Base-by-base conservation (phyloP, 2,888 invertebrate genomes). In the Sylvicola fuscatus region DNA sequence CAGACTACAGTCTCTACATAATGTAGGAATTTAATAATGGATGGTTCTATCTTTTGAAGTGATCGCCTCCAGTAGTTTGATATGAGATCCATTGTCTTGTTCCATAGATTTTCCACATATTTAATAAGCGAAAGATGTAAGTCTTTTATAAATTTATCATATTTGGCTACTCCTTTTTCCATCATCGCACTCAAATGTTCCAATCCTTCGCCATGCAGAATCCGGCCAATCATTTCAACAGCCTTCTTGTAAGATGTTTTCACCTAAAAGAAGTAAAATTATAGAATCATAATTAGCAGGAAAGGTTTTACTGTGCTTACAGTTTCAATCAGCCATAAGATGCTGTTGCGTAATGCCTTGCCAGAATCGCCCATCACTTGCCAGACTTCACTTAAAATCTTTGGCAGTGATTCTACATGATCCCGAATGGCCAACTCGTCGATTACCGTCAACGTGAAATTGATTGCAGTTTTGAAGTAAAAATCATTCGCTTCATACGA, bases 331-430 rank as follows among this genome's bases (percentile, higher is more conserved):
- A 81, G 65, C 70, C 75, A 81, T 0, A 72, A 57, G 8, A 84
- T 59, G 43, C 80, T 80, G 42, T 78, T 72, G 33, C 79, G 72
- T 14, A 84, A 68, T 1, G 80, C 80, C 43, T 74, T 67, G 7
- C 82, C 82, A 0, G 83, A 82, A 36, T 82, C 81, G 0, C 83
- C 84, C 79, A 84, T 79, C 45, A 80, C 72, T 4, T 79, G 78
- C 79, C 80, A 82, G 48, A 84, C 67, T 52, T 84, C 84, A 33
- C 75, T 76, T 0, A 84, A 65, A 15, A 84, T 79, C 33, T 76
- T 78, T 0, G 84, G 84, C 35, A 84, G 49, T 1, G 77, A 75
- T 45, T 82, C 74, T 43, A 84, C 69, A 49, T 82, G 81, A 40
- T 74, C 72, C 38, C 74, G 64, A 33, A 83, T 65, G 1, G 83